These are phyloP conservation scores for Lepilemur ruficaudatus DNA, from an alignment of 2,797 vertebrate genomes.

Conservation along the genomic window DNA sequence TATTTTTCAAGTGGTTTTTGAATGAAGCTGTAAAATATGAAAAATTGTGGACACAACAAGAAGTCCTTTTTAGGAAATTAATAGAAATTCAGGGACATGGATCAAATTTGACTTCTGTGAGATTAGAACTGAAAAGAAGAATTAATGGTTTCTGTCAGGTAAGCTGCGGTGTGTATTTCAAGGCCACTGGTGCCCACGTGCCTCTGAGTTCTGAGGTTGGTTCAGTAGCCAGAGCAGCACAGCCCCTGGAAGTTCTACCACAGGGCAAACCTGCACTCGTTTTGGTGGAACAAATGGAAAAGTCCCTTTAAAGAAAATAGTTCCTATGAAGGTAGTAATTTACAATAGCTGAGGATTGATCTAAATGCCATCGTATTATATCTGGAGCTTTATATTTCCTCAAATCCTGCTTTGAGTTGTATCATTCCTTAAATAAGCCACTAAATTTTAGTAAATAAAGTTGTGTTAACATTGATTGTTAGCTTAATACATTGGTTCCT, in stretches of 20 bases:
- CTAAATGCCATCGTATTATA: neutral
- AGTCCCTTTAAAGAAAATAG: neutral
- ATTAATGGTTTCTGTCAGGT: neutral
- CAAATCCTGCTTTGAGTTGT: neutral
- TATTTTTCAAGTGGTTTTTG: conserved; percentile 15
- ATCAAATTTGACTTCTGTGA: conserved; percentile 38
- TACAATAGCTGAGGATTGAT: neutral
- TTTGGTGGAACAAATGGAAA: neutral
- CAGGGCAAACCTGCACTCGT: neutral
- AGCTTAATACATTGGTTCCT: neutral
- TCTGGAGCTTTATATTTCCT: neutral
- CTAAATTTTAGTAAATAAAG: neutral
- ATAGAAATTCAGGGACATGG: neutral
- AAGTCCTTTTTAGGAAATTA: conserved; percentile 31
- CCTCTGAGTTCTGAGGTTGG: neutral
- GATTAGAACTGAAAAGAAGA: conserved; percentile 12
- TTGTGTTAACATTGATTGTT: neutral
- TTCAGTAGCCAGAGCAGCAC: neutral
- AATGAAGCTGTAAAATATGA: conserved; percentile 10
- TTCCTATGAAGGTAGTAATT: neutral
- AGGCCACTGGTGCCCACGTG: neutral
- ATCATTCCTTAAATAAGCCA: conserved; percentile 1
- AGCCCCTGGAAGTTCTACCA: neutral
- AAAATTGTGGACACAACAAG: neutral
- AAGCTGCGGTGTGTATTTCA: conserved; percentile 13